Evolutionary conservation across 2,113 vertebrate species (phyloP).

Genomic region (Motacilla alba): DNA sequence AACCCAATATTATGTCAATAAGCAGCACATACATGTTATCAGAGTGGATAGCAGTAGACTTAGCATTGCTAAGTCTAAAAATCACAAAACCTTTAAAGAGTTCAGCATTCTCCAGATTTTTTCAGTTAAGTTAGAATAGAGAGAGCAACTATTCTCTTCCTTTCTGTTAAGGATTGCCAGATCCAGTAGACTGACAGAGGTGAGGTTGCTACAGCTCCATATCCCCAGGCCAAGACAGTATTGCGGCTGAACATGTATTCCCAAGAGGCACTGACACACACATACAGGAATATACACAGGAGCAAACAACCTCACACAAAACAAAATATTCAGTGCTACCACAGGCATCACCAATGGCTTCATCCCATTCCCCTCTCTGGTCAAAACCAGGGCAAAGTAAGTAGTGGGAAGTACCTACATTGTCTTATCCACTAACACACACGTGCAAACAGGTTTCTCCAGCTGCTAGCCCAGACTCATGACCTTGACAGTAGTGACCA

Average conservation of each 20-base stretch:
- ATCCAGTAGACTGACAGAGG: not conserved
- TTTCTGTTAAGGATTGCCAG: not conserved
- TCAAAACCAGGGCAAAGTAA: not conserved
- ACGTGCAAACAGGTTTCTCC: not conserved
- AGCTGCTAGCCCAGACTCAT: not conserved
- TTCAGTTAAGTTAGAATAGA: not conserved
- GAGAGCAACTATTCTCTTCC: not conserved
- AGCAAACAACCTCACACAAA: accelerated
- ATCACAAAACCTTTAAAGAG: not conserved
- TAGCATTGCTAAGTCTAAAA: not conserved
- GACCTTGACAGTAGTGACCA: not conserved
- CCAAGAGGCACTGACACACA: not conserved
- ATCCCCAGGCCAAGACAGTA: not conserved
- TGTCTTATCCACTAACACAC: too few species aligned
- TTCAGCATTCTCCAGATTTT: not conserved
- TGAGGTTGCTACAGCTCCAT: not conserved
- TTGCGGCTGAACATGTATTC: not conserved
- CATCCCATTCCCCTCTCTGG: not conserved
- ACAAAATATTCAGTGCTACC: not conserved
- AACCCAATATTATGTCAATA: not conserved
- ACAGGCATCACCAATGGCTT: not conserved
- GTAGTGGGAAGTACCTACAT: not conserved
- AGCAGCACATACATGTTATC: not conserved
- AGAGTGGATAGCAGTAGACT: not conserved
- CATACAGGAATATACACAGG: too few species aligned